Evolutionary conservation across 2,888 invertebrate species (phyloP).

Genomic region (Cosmia trapezina): DNA sequence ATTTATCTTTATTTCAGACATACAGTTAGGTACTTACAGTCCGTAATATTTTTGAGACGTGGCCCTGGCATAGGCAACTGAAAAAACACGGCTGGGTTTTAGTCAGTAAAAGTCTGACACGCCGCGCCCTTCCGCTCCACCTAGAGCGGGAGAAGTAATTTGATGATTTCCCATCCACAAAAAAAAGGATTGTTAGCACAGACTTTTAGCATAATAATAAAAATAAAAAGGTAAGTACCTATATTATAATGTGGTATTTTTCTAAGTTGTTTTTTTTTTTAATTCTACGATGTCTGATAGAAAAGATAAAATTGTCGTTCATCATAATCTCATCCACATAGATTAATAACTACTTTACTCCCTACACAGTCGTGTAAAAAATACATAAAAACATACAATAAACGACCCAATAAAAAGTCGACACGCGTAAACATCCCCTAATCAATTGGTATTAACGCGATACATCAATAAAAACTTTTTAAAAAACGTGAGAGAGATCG

Average conservation of each 20-base stretch:
- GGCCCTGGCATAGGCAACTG: too few species aligned
- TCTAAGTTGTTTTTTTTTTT: not conserved
- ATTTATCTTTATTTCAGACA: too few species aligned
- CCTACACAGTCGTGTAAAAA: not conserved
- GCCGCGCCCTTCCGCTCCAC: too few species aligned
- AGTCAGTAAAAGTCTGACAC: too few species aligned
- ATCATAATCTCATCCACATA: not conserved
- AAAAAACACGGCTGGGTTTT: too few species aligned
- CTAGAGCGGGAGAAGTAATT: too few species aligned
- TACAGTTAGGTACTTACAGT: too few species aligned
- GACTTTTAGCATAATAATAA: too few species aligned
- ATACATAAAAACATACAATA: conserved; percentile 20
- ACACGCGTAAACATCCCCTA: conserved; percentile 85
- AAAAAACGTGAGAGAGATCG: conserved; percentile 89
- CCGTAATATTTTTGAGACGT: too few species aligned
- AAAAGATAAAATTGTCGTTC: not conserved
- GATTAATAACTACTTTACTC: not conserved
- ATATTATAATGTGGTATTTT: not conserved
- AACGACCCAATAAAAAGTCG: conserved; percentile 68
- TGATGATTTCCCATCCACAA: too few species aligned
- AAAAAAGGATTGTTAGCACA: too few species aligned
- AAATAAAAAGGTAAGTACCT: too few species aligned
- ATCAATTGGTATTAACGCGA: conserved; percentile 82
- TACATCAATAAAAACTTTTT: conserved; percentile 77
- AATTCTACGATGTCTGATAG: not conserved